Percentiles rank a stretch among this genome's conserved stretches.
These are phyloP conservation scores for Myotis vivesi DNA, from an alignment of 2,797 vertebrate species.

Conservation along the genomic window DNA sequence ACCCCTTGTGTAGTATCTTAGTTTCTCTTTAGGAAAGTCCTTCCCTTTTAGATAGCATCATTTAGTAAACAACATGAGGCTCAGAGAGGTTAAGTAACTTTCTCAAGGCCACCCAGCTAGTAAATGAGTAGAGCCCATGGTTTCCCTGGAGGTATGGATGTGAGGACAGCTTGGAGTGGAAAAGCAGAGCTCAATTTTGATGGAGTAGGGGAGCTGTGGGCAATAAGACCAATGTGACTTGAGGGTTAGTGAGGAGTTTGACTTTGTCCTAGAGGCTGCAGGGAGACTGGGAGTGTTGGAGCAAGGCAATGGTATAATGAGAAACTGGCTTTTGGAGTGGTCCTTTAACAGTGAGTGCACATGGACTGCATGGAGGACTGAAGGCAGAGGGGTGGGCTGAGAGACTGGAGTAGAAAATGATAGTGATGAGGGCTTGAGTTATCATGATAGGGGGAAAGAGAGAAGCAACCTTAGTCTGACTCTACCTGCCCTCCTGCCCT, in stretches of 20 bases:
- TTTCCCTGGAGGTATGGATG: background rate
- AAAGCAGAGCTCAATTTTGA: background rate
- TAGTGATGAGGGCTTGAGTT: background rate
- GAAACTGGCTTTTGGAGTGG: background rate
- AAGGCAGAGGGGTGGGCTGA: background rate
- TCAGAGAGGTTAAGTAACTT: background rate
- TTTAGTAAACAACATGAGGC: background rate
- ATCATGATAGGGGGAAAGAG: accelerated
- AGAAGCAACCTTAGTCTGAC: background rate
- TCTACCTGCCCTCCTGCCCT: background rate
- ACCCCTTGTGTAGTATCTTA: background rate
- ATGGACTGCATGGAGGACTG: background rate
- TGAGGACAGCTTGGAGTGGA: background rate
- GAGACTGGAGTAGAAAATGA: background rate
- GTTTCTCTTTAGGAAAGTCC: background rate
- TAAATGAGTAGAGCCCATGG: background rate
- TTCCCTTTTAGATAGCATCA: background rate
- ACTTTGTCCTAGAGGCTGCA: background rate
- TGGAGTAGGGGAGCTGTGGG: background rate
- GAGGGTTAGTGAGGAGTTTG: background rate
- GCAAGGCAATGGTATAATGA: background rate
- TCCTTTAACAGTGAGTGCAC: background rate
- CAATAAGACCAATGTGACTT: background rate
- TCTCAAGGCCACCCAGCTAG: background rate
- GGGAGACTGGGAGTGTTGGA: background rate